A percentile compares a stretch with the other conserved stretches of the same genome.
Evolutionary conservation across 2,113 vertebrate species (phyloP).

Genomic region (Stegastes partitus): DNA sequence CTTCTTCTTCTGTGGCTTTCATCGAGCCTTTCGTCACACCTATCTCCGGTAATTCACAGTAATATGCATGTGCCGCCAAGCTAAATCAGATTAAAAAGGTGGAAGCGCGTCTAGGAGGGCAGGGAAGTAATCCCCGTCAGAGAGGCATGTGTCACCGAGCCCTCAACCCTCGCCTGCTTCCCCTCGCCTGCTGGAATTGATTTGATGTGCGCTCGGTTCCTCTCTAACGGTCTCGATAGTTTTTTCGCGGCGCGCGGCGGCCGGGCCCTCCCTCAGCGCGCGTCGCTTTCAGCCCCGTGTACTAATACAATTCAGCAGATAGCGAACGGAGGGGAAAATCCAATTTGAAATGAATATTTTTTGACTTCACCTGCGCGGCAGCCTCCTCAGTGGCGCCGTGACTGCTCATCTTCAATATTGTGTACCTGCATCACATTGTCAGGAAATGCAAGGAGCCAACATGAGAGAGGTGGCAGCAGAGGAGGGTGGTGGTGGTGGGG

Average conservation of each 20-base stretch:
- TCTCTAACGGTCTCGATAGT: conserved; percentile 53
- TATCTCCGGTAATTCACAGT: conserved; percentile 55
- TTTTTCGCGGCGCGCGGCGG: conserved; percentile 16
- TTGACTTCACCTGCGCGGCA: conserved; percentile 60
- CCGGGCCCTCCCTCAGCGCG: conserved; percentile 41
- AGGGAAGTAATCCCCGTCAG: conserved; percentile 63
- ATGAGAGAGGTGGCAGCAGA: conserved; percentile 19
- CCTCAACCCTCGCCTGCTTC: conserved; percentile 43
- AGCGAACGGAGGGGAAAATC: conserved; percentile 64
- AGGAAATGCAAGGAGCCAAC: conserved; percentile 44
- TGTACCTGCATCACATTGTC: conserved; percentile 68
- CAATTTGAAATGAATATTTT: conserved; percentile 76
- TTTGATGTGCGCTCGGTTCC: conserved; percentile 69
- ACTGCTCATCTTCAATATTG: conserved; percentile 64
- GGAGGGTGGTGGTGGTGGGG: not conserved
- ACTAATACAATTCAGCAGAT: conserved; percentile 71
- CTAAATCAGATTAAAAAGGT: conserved; percentile 69
- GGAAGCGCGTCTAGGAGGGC: conserved; percentile 43
- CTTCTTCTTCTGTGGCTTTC: conserved; percentile 25
- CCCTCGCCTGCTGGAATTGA: conserved; percentile 66
- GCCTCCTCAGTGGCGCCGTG: conserved; percentile 46
- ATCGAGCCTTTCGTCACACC: conserved; percentile 65
- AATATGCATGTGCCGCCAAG: conserved; percentile 61
- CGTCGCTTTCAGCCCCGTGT: conserved; percentile 46
- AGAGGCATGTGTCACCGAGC: conserved; percentile 64